These are phyloP conservation scores for Delichon dasypus DNA, from an alignment of 2,797 vertebrate species.

Conservation along the genomic window DNA sequence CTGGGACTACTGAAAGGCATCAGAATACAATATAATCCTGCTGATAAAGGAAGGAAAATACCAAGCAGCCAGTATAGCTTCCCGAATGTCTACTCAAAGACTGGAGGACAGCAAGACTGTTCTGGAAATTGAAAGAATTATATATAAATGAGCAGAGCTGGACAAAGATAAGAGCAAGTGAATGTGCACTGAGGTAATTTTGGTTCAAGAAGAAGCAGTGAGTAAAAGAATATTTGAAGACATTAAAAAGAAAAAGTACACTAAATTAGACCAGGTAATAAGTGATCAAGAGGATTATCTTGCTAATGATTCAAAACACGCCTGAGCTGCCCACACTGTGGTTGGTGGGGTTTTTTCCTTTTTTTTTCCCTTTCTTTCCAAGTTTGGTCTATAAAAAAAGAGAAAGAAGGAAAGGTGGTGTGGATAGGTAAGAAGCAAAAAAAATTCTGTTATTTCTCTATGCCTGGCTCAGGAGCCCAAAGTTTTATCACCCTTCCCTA, in stretches of 20 bases:
- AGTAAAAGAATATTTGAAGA: neutral
- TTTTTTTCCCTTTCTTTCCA: neutral
- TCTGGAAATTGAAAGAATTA: neutral
- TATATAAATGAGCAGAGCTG: neutral
- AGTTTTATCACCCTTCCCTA: neutral
- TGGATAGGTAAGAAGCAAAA: neutral
- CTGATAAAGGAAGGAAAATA: constrained; percentile 21
- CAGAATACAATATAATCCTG: neutral
- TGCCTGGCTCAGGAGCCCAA: neutral
- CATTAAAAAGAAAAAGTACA: neutral
- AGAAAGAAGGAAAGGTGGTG: neutral
- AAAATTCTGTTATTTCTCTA: neutral
- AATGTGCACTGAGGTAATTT: neutral
- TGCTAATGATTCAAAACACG: neutral
- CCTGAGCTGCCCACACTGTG: neutral
- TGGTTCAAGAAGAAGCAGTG: neutral
- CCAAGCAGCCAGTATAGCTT: neutral
- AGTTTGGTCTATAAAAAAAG: neutral
- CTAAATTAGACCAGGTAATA: neutral
- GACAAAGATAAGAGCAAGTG: neutral
- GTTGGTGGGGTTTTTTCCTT: fast-evolving
- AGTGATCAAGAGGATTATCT: neutral
- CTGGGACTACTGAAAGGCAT: neutral
- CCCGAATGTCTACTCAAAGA: neutral
- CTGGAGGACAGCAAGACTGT: neutral